Base-by-base conservation (phyloP, 1,140 invertebrate genomes). In the Subanguina moxae region DNA sequence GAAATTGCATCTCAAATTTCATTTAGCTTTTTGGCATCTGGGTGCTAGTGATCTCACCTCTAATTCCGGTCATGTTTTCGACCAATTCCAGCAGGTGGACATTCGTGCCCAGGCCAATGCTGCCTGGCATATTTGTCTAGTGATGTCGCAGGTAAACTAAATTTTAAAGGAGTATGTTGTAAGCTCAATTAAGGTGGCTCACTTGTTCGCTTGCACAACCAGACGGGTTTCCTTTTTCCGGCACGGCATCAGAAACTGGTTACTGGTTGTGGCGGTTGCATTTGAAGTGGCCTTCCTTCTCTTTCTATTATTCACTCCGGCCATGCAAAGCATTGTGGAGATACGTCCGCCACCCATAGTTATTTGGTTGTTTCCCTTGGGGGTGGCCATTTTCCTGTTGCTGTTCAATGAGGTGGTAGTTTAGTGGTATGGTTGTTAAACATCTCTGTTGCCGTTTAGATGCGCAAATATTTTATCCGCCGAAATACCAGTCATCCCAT, bases 111-210 rank as follows among this genome's bases (percentile, higher is more conserved):
- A 75, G 42, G 74, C 73, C 11, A 57, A 30, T 46, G 75, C 74
- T n/a, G 62, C 67, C 5, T 75, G 73, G 73, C 74, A 71, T 17
- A 65, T 75, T 13, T 73, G 68, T n/a, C 19, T 75, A 43, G 70
- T 77, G 1, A n/a, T 71, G 5, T 56, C 57, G 13, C 73, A 75
- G 52, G 45, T 61, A 61, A 19, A 30, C 21, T 58, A 58, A 15
- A 19, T 61, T 61, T 43, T 3, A 56, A 5, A 5, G 21, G 52
- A 23, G 13, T 28, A 23, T 13, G 13, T 3, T 38, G 3, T 38
- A 38, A 38, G 23, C 30, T 30, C 17, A 3, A 21, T 61, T 61
- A 3, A 61, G 58, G 38, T 25, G 3, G 27, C 38, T 30, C 58
- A 61, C n/a, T 30, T 43, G 28, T 61, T 61, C 38, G 27, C 38